Percentiles rank a stretch among this genome's conserved stretches.
phyloP scores from a whole-genome alignment of 2,113 vertebrate species.

The Plestiodon gilberti region DNA sequence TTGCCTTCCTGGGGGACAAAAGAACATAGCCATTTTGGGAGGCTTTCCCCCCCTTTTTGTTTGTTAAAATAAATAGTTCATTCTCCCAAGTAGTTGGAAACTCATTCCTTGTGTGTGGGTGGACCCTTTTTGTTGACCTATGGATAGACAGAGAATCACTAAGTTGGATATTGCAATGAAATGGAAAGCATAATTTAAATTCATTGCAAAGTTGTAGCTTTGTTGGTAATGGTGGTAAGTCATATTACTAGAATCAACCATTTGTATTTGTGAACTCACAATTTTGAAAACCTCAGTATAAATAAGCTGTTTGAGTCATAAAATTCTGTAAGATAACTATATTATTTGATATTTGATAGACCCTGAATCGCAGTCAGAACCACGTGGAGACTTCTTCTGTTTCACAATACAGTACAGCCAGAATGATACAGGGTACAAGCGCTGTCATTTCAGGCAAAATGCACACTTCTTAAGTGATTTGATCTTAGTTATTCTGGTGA shows the following conservation, averaged over 20 bases:
- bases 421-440: rapidly evolving
- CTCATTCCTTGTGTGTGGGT: no score
- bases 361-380: neutral
- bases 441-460: neutral
- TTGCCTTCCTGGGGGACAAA: no score
- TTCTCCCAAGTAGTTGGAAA: no score
- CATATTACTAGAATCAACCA: neutral
- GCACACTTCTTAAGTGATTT: neutral
- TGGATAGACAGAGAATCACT: neutral
- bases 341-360: conserved; percentile 1
- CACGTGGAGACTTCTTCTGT: neutral
- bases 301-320: conserved; percentile 42
- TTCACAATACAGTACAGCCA: neutral
- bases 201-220: neutral
- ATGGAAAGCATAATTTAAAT: neutral
- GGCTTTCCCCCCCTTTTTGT: no score
- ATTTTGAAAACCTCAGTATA: conserved; percentile 29
- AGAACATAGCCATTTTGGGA: no score
- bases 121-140: no score
- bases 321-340: conserved; percentile 14
- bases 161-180: neutral
- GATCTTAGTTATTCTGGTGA: neutral
- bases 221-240: no score
- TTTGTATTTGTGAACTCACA: conserved; percentile 3
- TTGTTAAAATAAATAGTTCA: no score